Percentiles rank a stretch among this genome's conserved stretches.
These are phyloP conservation scores for Linhomoeus sp. DNA, from an alignment of 2,888 invertebrate genomes.

Conservation along the genomic window DNA sequence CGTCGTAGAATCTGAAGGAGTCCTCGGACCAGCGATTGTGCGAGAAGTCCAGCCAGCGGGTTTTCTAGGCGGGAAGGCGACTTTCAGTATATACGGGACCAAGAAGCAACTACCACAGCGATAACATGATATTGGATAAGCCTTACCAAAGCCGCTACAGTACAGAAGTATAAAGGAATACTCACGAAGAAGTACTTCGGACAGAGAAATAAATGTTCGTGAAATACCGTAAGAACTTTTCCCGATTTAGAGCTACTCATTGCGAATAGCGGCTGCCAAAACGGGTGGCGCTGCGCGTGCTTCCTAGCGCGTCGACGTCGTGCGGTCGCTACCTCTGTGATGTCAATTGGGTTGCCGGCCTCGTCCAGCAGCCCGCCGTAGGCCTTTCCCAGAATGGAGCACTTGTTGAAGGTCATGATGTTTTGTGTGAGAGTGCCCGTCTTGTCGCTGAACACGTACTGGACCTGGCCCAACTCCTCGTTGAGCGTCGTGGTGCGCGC, in stretches of 20 bases:
- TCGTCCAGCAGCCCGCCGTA: constrained; percentile 44
- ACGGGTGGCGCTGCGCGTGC: too few relatives aligned
- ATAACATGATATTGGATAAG: background rate
- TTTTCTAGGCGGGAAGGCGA: too few relatives aligned
- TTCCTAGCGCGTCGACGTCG: too few relatives aligned
- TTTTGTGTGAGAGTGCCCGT: constrained; percentile 97
- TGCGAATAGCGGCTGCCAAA: too few relatives aligned
- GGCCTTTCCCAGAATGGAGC: constrained; percentile 70
- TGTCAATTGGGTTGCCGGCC: constrained; percentile 18
- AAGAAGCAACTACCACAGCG: background rate
- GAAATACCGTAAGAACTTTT: background rate
- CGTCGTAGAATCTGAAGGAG: constrained; percentile 82
- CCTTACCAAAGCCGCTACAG: background rate
- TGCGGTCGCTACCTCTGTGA: constrained; percentile 17
- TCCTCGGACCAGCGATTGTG: constrained; percentile 67
- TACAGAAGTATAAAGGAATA: background rate
- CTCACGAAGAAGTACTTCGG: background rate
- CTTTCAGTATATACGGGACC: too few relatives aligned
- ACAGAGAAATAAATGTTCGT: background rate
- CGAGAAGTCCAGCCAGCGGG: constrained; percentile 51
- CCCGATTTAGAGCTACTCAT: too few relatives aligned
- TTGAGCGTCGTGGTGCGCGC: constrained; percentile 92
- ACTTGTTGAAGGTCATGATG: constrained; percentile 99
- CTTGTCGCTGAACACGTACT: constrained; percentile 98
- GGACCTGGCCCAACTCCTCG: constrained; percentile 53